A percentile compares a stretch with the other conserved stretches of the same genome.
Evolutionary conservation across 2,888 invertebrate species (phyloP).

Genomic region (Dastarcus helophoroides): DNA sequence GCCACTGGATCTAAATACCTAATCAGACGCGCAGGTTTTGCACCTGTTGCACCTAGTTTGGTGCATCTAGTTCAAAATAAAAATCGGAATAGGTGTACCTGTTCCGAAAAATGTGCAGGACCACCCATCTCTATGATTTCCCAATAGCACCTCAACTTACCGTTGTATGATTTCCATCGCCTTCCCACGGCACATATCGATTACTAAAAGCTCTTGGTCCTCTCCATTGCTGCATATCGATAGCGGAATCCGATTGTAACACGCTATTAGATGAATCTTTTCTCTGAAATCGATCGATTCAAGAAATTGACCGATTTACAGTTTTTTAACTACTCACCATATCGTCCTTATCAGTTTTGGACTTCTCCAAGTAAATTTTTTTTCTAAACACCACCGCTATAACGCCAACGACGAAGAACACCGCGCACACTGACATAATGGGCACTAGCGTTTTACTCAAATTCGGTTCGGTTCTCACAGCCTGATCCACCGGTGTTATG

Average conservation of each 20-base stretch:
- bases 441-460: conserved; percentile 59
- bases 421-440: conserved; percentile 54
- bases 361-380: conserved; percentile 52
- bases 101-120: no score
- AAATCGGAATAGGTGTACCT: no score
- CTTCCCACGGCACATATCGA: conserved; percentile 74
- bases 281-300: conserved; percentile 39
- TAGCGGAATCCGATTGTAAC: conserved; percentile 52
- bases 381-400: conserved; percentile 60
- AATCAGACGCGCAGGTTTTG: no score
- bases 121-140: no score
- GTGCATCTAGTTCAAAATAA: no score
- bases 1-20: no score
- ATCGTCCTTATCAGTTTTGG: conserved; percentile 61
- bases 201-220: conserved; percentile 70
- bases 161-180: conserved; percentile 41
- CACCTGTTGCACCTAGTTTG: no score
- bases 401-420: conserved; percentile 56
- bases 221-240: conserved; percentile 68
- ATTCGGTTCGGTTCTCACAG: conserved; percentile 40
- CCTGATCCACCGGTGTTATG: conserved; percentile 22
- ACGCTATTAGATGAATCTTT: conserved; percentile 54
- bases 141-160: conserved; percentile 25
- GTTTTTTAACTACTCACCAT: conserved; percentile 44
- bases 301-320: neutral